Evolutionary conservation across 2,797 vertebrate genomes (phyloP).

Genomic region (Ptychobarbus kaznakovi): DNA sequence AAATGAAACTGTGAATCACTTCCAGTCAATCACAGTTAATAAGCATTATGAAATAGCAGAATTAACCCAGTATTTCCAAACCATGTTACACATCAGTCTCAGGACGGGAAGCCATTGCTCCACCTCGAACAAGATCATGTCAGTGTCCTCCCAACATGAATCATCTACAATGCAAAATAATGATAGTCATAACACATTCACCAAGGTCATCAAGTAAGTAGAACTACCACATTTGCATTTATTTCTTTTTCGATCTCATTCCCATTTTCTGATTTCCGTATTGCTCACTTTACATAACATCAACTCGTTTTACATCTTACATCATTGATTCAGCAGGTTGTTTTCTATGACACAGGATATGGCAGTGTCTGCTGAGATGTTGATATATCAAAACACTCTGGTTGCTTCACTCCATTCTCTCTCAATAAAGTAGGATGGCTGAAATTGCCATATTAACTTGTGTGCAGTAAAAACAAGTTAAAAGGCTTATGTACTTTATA

Average conservation of each 20-base stretch:
- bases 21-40: not conserved
- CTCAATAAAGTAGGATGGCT: slow-evolving; percentile 55
- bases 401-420: no score
- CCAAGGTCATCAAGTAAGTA: not conserved
- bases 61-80: not conserved
- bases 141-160: slow-evolving; percentile 38
- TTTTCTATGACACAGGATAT: slow-evolving; percentile 73
- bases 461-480: no score
- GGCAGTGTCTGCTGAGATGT: slow-evolving; percentile 53
- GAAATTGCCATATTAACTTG: slow-evolving; percentile 56
- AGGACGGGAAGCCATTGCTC: slow-evolving; percentile 24
- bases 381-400: slow-evolving; percentile 64
- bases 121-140: slow-evolving; percentile 42
- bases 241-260: not conserved
- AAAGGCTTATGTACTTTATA: no score
- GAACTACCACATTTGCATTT: slow-evolving; percentile 1
- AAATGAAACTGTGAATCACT: not conserved
- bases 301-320: slow-evolving; percentile 7
- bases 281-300: not conserved
- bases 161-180: slow-evolving; percentile 60
- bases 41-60: not conserved
- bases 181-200: not conserved
- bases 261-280: slow-evolving; percentile 50
- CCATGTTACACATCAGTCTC: slow-evolving; percentile 65
- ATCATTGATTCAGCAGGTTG: slow-evolving; percentile 52